These are phyloP conservation scores for Lycaena phlaeas DNA, from an alignment of 2,888 invertebrate genomes.

Conservation along the genomic window DNA sequence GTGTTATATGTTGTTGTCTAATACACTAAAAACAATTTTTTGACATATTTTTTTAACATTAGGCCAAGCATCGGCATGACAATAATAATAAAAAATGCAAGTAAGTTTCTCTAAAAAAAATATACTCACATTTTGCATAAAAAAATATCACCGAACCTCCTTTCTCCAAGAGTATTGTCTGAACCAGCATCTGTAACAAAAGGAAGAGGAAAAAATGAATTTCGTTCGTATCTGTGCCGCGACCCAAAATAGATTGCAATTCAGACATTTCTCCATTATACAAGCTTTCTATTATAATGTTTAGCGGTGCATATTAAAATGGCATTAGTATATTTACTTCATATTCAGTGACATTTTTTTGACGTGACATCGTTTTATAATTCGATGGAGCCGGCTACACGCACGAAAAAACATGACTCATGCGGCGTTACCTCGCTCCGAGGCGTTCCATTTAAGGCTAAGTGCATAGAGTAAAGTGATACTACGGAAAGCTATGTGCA, in stretches of 20 bases:
- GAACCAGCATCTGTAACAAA: conserved; percentile 58
- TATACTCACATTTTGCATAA: conserved; percentile 56
- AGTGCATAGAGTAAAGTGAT: too few species aligned
- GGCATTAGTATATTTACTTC: neutral
- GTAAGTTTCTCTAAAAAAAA: conserved; percentile 7
- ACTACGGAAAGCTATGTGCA: too few species aligned
- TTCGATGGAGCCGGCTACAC: too few species aligned
- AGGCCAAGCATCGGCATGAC: too few species aligned
- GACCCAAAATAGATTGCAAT: conserved; percentile 10
- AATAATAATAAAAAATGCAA: conserved; percentile 10
- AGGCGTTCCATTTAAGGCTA: too few species aligned
- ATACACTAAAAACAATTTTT: too few species aligned
- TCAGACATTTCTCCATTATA: conserved; percentile 2
- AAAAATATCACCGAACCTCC: conserved; percentile 45
- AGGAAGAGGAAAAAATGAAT: conserved; percentile 16
- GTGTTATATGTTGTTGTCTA: too few species aligned
- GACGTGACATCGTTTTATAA: too few species aligned
- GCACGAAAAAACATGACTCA: too few species aligned
- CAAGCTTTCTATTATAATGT: conserved; percentile 1
- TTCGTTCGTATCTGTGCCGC: conserved; percentile 8
- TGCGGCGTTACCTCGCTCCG: too few species aligned
- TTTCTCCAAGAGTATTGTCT: conserved; percentile 46
- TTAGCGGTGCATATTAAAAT: neutral
- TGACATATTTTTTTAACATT: too few species aligned
- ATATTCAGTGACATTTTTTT: too few species aligned